These are phyloP conservation scores for Drosophila eugracilis DNA, from an alignment of 1,140 invertebrate genomes.

Conservation along the genomic window DNA sequence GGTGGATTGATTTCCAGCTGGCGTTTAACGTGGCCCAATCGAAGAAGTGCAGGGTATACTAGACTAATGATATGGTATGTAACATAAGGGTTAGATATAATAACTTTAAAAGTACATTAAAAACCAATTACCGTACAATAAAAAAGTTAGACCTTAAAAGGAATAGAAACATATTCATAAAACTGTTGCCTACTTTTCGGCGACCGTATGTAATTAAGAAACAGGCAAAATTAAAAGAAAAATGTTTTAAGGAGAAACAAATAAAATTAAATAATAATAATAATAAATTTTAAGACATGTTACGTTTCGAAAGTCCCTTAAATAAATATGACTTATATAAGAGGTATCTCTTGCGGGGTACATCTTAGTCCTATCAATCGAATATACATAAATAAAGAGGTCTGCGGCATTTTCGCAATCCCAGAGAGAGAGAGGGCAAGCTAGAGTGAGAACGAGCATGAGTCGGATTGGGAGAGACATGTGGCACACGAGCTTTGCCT, in stretches of 20 bases:
- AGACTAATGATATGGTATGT: too few relatives aligned
- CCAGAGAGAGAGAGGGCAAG: not conserved
- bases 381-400: not conserved
- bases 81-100: not conserved
- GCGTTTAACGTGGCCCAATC: constrained; percentile 28
- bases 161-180: not conserved
- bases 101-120: too few relatives aligned
- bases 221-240: too few relatives aligned
- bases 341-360: not conserved
- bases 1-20: constrained; percentile 32
- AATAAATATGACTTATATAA: too few relatives aligned
- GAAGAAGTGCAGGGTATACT: not conserved
- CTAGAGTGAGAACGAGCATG: constrained; percentile 2
- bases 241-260: too few relatives aligned
- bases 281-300: too few relatives aligned
- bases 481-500: constrained; percentile 70
- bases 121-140: not conserved
- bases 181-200: not conserved
- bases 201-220: not conserved
- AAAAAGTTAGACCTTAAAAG: not conserved
- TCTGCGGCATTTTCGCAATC: constrained; percentile 34
- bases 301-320: too few relatives aligned
- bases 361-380: not conserved
- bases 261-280: too few relatives aligned
- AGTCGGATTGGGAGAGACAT: constrained; percentile 20